Percentiles rank a stretch among this genome's conserved stretches.
Evolutionary conservation across 2,113 vertebrate genomes (phyloP).

Genomic region (Mustela lutreola): DNA sequence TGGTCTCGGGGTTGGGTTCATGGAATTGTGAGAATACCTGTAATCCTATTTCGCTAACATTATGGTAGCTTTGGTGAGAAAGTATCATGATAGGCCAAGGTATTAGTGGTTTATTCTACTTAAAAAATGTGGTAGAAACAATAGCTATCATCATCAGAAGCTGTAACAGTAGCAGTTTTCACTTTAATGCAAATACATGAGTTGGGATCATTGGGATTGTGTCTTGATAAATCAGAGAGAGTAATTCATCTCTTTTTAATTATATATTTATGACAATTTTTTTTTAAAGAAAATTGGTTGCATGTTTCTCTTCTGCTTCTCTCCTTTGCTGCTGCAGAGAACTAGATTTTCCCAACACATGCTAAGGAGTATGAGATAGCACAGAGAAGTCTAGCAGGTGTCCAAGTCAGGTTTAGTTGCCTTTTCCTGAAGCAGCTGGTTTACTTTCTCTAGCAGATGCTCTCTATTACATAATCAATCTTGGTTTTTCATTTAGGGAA

Average conservation of each 20-base stretch:
- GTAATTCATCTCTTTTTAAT: background rate
- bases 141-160: background rate
- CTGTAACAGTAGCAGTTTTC: background rate
- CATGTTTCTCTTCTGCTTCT: background rate
- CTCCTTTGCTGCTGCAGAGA: background rate
- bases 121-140: background rate
- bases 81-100: background rate
- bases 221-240: background rate
- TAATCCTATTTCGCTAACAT: accelerated
- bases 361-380: background rate
- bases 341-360: background rate
- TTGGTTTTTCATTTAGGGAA: background rate
- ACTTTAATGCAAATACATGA: background rate
- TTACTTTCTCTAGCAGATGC: background rate
- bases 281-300: background rate
- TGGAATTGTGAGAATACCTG: background rate
- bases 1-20: background rate
- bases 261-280: background rate
- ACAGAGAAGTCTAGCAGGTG: background rate
- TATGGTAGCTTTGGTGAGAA: background rate
- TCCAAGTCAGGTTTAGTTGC: background rate
- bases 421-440: background rate
- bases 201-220: background rate
- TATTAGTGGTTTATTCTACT: background rate
- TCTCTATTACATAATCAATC: background rate